Base-by-base conservation (phyloP, 2,888 invertebrate genomes). In the Drosophila glabriapex region DNA sequence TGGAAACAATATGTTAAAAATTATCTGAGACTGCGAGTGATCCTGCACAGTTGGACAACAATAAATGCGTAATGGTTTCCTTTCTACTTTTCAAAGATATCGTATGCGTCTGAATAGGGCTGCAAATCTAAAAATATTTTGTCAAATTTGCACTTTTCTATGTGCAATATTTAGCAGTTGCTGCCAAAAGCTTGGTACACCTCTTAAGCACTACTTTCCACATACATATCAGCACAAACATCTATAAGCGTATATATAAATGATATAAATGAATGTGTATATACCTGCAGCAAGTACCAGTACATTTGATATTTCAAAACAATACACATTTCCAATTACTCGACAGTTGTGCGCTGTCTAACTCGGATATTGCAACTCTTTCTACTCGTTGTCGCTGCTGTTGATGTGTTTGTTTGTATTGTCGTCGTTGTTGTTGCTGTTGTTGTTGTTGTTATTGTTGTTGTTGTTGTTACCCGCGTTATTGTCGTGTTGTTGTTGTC, bases 321-420 rank as follows among this genome's bases (percentile, higher is more conserved):
- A 87, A 89, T 88, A 76, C 85, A 74, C 83, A 85, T 90, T 88
- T 85, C 90, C 85, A 90, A 90, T 85, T 90, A 85, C 85, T 85
- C 90, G 85, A 85, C 90, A 88, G 90, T 85, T 85, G 74, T 52
- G 76, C 85, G 54, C 78, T 59, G 82, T 82, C 82, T 73, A 82
- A 56, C 79, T 67, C 56, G 55, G 41, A 54, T 33, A 64, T 60
- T 31, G 46, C 53, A 60, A 43, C 62, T 62, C 59, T 65, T 64
- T 52, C 56, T 31, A 41, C 55, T 14, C 7, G 16, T 50, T 37
- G 31, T 60, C 25, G 16, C 28, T 35, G 28, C 41, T 66, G 28
- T 35, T 53, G 46, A 37, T 56, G 25, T 55, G 25, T 41, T 62
- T 41, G 52, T 53, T 59, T 46, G 22, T 61, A 31, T 46, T 41